These are phyloP conservation scores for Caenorhabditis wallacei DNA, from an alignment of 2,888 invertebrate genomes.

Conservation along the genomic window DNA sequence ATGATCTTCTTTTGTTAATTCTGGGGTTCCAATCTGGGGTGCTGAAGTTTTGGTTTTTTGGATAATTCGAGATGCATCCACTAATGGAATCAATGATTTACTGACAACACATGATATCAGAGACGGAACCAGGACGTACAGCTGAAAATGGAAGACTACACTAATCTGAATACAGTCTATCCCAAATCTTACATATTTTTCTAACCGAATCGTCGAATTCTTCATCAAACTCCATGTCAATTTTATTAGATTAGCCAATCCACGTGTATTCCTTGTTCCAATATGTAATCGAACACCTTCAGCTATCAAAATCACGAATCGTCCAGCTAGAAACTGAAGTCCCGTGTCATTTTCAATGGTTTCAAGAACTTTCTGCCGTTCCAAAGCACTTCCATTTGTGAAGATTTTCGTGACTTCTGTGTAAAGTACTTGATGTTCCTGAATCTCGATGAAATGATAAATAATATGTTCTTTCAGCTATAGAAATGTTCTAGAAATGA, in stretches of 20 bases:
- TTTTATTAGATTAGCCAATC: slow-evolving; percentile 58
- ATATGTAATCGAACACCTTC: slow-evolving; percentile 61
- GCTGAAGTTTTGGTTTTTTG: slow-evolving; percentile 13
- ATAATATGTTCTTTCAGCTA: neutral
- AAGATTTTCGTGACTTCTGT: slow-evolving; percentile 42
- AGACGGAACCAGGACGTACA: slow-evolving; percentile 56
- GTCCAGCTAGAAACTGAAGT: slow-evolving; percentile 56
- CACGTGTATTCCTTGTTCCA: slow-evolving; percentile 46
- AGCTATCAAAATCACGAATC: slow-evolving; percentile 60
- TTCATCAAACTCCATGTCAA: slow-evolving; percentile 62
- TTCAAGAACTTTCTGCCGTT: slow-evolving; percentile 49
- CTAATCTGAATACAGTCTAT: neutral
- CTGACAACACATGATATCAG: slow-evolving; percentile 57
- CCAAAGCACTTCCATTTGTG: slow-evolving; percentile 50
- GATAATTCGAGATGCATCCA: slow-evolving; percentile 11
- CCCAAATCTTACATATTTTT: slow-evolving; percentile 52
- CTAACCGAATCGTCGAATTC: slow-evolving; percentile 50
- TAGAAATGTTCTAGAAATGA: neutral
- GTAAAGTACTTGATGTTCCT: slow-evolving; percentile 65
- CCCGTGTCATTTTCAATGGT: slow-evolving; percentile 55
- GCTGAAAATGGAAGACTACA: slow-evolving; percentile 18
- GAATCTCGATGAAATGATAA: slow-evolving; percentile 18
- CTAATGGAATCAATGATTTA: slow-evolving; percentile 47
- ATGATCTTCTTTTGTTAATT: slow-evolving; percentile 44
- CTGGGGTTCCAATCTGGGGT: slow-evolving; percentile 6